Evolutionary conservation across 2,888 invertebrate species (phyloP).

Genomic region (Catocala fraxini): DNA sequence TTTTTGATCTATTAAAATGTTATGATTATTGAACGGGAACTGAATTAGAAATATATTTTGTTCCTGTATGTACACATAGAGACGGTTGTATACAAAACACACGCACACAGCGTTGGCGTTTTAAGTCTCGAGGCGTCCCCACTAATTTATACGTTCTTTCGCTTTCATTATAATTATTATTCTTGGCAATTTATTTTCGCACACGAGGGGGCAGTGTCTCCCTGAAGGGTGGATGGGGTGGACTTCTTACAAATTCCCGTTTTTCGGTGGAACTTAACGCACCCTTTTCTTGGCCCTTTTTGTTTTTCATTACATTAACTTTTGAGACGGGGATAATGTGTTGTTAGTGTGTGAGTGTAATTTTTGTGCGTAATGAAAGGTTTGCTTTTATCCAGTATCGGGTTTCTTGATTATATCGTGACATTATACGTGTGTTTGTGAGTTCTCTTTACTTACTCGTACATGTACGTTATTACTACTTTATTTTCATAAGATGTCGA

Average conservation of each 20-base stretch:
- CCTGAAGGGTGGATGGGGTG: conserved; percentile 66
- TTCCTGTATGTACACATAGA: conserved; percentile 43
- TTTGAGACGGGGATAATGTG: conserved; percentile 84
- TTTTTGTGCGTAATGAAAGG: conserved; percentile 70
- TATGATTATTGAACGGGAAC: conserved; percentile 35
- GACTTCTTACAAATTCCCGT: conserved; percentile 87
- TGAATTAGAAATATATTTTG: conserved; percentile 50
- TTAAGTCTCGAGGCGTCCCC: conserved; percentile 83
- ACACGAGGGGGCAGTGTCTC: conserved; percentile 83
- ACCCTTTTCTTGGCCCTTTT: conserved; percentile 88
- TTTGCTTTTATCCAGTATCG: conserved; percentile 49
- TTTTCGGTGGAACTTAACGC: conserved; percentile 87
- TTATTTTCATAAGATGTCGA: no score
- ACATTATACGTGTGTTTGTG: not conserved
- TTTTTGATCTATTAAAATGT: no score
- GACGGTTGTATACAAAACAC: conserved; percentile 52
- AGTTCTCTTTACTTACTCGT: no score
- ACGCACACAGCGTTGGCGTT: conserved; percentile 63
- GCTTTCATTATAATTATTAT: conserved; percentile 88
- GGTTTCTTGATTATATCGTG: conserved; percentile 15
- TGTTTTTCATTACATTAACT: conserved; percentile 88
- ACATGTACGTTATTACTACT: no score
- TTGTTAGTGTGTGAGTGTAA: conserved; percentile 79
- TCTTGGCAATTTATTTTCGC: conserved; percentile 88
- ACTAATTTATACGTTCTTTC: conserved; percentile 88